phyloP scores from a whole-genome alignment of 2,797 vertebrate species.

The Epinephelus awoara region DNA sequence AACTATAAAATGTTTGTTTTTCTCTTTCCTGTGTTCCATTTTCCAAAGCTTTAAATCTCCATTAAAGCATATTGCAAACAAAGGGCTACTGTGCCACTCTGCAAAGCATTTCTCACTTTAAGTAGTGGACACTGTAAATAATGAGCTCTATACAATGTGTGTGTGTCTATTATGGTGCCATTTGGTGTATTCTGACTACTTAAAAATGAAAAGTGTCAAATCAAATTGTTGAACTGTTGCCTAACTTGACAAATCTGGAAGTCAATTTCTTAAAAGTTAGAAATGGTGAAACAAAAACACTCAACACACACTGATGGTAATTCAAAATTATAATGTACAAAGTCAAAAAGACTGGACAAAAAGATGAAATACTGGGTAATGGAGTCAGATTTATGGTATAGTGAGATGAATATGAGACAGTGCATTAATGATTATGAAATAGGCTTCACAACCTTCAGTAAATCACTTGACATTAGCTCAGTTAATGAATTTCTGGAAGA shows the following conservation, averaged over 20 bases:
- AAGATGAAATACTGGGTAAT: too few species aligned
- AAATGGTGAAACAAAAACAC: not conserved
- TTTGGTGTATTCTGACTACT: not conserved
- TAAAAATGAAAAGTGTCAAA: not conserved
- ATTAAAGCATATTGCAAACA: not conserved
- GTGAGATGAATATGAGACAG: too few species aligned
- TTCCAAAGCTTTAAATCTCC: not conserved
- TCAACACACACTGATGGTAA: not conserved
- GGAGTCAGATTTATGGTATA: too few species aligned
- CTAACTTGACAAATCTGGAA: not conserved
- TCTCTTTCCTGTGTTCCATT: not conserved
- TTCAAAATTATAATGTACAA: too few species aligned
- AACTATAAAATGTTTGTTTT: conserved; percentile 1
- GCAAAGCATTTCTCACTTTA: not conserved
- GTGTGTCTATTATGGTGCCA: not conserved
- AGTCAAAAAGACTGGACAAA: too few species aligned
- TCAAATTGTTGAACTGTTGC: not conserved
- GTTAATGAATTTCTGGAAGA: not conserved
- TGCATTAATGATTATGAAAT: too few species aligned
- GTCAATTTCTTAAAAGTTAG: not conserved
- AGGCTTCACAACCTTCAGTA: too few species aligned
- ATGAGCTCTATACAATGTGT: not conserved
- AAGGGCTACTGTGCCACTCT: not conserved
- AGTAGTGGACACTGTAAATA: not conserved
- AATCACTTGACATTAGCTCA: not conserved